Evolutionary conservation across 2,888 invertebrate species (phyloP).

Genomic region (Eilema depressum): DNA sequence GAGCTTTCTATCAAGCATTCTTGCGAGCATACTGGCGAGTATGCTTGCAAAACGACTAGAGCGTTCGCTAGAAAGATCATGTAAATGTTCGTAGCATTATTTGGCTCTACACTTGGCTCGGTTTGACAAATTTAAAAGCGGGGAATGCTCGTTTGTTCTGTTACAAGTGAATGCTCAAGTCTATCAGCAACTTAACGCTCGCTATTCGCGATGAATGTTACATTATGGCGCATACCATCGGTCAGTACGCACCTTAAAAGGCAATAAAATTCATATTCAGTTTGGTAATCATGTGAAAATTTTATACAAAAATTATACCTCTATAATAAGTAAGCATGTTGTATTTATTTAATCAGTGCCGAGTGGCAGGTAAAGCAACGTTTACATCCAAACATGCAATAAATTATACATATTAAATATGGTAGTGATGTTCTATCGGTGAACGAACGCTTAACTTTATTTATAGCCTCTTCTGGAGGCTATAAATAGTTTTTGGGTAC

Average conservation of each 20-base stretch:
- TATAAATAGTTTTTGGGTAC: constrained; percentile 23
- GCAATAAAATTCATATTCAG: not conserved
- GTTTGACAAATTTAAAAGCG: no score
- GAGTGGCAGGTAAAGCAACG: constrained; percentile 12
- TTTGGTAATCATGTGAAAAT: constrained; percentile 25
- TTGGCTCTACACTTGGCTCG: no score
- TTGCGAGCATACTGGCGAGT: no score
- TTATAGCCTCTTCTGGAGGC: constrained; percentile 21
- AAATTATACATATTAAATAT: constrained; percentile 37
- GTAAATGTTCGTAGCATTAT: no score
- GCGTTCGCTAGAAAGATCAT: no score
- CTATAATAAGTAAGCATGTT: constrained; percentile 2
- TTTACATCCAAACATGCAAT: constrained; percentile 25
- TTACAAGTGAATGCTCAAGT: no score
- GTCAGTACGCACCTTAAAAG: not conserved
- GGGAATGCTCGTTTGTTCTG: no score
- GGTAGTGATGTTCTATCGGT: constrained; percentile 11
- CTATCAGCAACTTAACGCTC: no score
- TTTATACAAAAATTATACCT: not conserved
- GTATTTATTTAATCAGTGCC: constrained; percentile 15
- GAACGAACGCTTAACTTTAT: constrained; percentile 27
- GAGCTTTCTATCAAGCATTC: no score
- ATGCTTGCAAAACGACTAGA: no score
- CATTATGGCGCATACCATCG: no score
- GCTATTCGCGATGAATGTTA: no score